These are phyloP conservation scores for Microplitis manilae DNA, from an alignment of 2,888 invertebrate species.

Conservation along the genomic window DNA sequence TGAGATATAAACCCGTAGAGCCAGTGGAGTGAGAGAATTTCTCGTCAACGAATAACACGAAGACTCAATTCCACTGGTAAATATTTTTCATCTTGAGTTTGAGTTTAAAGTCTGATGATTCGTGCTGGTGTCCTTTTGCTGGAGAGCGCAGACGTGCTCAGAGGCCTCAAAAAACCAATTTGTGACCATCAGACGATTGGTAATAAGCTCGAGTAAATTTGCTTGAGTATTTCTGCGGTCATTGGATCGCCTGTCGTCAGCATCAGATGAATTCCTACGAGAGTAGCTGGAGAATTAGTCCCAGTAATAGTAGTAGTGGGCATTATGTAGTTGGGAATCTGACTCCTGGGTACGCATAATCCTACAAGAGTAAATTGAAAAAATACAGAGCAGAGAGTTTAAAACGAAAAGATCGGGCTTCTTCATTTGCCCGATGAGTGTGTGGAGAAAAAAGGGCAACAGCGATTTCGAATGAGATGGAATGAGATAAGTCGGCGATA, in stretches of 20 bases:
- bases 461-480: slow-evolving; percentile 14
- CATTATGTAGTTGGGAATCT: neutral
- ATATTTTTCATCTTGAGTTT: slow-evolving; percentile 47
- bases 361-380: neutral
- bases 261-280: slow-evolving; percentile 25
- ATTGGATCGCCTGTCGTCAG: slow-evolving; percentile 67
- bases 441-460: neutral
- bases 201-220: slow-evolving; percentile 70
- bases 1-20: neutral
- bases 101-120: slow-evolving; percentile 31
- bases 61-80: slow-evolving; percentile 65
- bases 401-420: slow-evolving; percentile 8
- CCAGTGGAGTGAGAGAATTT: slow-evolving; percentile 49
- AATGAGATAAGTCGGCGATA: neutral
- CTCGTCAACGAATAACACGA: slow-evolving; percentile 56
- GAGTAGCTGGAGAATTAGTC: neutral
- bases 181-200: slow-evolving; percentile 70
- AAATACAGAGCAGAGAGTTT: slow-evolving; percentile 6
- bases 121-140: slow-evolving; percentile 37
- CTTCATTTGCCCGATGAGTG: neutral
- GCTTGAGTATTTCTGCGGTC: slow-evolving; percentile 69
- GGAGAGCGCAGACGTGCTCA: slow-evolving; percentile 39
- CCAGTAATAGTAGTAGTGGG: no score
- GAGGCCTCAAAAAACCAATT: slow-evolving; percentile 63
- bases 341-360: neutral